phyloP scores from a whole-genome alignment of 2,113 vertebrate genomes.

The Spheniscus mendiculus region DNA sequence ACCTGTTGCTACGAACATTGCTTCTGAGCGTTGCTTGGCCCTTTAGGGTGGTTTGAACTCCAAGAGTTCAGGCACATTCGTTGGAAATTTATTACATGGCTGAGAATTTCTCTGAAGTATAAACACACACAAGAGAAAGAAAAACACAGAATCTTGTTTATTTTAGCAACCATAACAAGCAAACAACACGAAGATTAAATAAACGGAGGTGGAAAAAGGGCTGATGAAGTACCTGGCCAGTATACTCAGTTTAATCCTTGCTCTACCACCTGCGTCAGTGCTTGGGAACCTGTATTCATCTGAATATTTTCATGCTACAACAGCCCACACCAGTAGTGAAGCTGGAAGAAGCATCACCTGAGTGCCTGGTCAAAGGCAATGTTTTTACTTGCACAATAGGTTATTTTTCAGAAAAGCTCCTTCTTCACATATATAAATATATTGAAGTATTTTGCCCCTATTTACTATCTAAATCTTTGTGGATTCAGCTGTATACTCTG shows the following conservation, averaged over 20 bases:
- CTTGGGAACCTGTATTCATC: neutral
- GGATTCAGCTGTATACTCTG: neutral
- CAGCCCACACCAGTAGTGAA: neutral
- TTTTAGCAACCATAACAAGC: neutral
- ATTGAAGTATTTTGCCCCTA: neutral
- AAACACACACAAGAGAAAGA: neutral
- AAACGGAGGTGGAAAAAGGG: neutral
- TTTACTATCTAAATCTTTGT: rapidly evolving
- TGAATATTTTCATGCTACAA: rapidly evolving
- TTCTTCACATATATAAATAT: neutral
- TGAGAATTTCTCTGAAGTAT: neutral
- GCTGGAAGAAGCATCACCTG: neutral
- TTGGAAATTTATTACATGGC: neutral
- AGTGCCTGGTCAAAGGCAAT: neutral
- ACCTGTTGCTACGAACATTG: neutral
- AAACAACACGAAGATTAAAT: neutral
- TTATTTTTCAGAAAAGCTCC: neutral
- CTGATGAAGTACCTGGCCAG: neutral
- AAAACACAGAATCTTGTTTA: neutral
- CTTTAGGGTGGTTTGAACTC: neutral
- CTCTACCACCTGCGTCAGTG: neutral
- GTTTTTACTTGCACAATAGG: neutral
- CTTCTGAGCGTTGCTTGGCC: neutral
- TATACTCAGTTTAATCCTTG: neutral
- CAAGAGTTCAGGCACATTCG: neutral